Conservation (phyloP, 2,797 vertebrate genomes). For the Zalophus californianus region DNA sequence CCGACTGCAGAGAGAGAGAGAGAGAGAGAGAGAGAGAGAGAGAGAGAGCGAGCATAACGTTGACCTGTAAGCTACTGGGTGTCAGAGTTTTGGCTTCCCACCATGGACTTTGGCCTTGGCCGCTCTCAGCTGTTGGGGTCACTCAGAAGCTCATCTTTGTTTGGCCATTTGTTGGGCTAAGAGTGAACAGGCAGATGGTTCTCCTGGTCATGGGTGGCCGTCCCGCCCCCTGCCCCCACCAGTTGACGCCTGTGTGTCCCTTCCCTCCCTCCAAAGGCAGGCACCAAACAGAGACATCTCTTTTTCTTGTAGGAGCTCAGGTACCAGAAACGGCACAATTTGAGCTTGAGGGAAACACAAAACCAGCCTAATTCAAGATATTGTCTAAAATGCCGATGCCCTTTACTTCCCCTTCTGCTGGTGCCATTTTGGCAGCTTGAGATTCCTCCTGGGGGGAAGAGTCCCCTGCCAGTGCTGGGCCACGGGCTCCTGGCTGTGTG, state of each 20-base stretch:
- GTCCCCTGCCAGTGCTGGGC: background rate
- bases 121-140: slow-evolving; percentile 65
- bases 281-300: background rate
- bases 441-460: background rate
- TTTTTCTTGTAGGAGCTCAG: background rate
- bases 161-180: slow-evolving; percentile 51
- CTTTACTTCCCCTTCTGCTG: background rate
- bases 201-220: background rate
- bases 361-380: background rate
- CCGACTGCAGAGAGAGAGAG: background rate
- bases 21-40: background rate
- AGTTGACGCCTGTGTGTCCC: background rate
- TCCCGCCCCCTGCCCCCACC: background rate
- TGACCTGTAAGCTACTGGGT: background rate
- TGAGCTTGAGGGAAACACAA: background rate
- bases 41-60: background rate
- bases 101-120: slow-evolving; percentile 32
- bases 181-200: slow-evolving; percentile 50
- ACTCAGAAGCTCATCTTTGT: slow-evolving; percentile 64
- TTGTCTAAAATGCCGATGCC: background rate
- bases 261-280: background rate
- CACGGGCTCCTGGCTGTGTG: fast-evolving
- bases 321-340: background rate
- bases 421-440: background rate
- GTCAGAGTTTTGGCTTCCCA: slow-evolving; percentile 19